phyloP scores from a whole-genome alignment of 2,797 vertebrate species.

The Cirrhinus molitorella region DNA sequence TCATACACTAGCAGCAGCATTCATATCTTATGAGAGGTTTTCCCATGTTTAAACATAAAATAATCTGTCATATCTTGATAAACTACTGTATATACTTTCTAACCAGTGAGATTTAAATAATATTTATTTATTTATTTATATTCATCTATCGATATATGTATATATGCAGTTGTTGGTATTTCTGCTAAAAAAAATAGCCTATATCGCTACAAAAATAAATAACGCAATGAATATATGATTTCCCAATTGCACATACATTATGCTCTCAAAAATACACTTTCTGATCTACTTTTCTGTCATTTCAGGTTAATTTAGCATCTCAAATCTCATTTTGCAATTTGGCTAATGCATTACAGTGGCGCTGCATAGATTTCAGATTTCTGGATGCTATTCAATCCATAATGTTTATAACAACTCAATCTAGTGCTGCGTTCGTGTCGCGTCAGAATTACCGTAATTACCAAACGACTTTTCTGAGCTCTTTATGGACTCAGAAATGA shows the following conservation, averaged over 20 bases:
- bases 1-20: slow-evolving; percentile 84
- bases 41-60: slow-evolving; percentile 80
- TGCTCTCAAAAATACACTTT: slow-evolving; percentile 72
- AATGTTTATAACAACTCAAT: slow-evolving; percentile 53
- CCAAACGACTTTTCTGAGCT: not conserved
- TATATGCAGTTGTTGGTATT: slow-evolving; percentile 74
- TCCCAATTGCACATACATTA: slow-evolving; percentile 77
- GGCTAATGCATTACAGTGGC: slow-evolving; percentile 45
- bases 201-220: slow-evolving; percentile 86
- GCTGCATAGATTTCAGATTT: slow-evolving; percentile 77
- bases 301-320: slow-evolving; percentile 4
- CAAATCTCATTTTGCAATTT: slow-evolving; percentile 11
- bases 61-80: slow-evolving; percentile 74
- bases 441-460: slow-evolving; percentile 11
- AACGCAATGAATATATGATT: slow-evolving; percentile 75
- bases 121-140: slow-evolving; percentile 61
- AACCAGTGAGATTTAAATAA: slow-evolving; percentile 59
- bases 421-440: not conserved
- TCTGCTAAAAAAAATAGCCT: slow-evolving; percentile 77
- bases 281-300: slow-evolving; percentile 62
- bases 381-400: slow-evolving; percentile 66
- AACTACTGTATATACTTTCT: slow-evolving; percentile 71
- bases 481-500: not conserved
- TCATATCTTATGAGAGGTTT: slow-evolving; percentile 79
- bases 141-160: slow-evolving; percentile 66